Base-by-base conservation (phyloP, 2,888 invertebrate genomes). In the Plagodis pulveraria region DNA sequence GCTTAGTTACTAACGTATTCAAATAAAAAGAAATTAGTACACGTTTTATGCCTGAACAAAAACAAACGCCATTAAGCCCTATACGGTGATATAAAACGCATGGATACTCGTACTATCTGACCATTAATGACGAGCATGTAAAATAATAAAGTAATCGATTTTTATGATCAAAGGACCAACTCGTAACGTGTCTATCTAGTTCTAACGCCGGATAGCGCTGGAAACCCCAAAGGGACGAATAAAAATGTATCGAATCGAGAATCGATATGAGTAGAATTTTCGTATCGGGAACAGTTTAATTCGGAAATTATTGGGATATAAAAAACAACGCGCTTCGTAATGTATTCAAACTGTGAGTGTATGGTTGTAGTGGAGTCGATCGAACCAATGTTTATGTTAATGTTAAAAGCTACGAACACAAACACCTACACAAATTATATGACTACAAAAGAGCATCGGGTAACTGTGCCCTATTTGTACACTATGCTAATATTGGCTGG, bases 311-410 rank as follows among this genome's bases (percentile, higher is more conserved):
- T 87, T 83, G 83, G 70, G 76, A 74, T 76, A 86, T 90, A 89
- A 89, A 89, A 89, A 83, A 79, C 79, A 80, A 81, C 81, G 72
- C 70, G 69, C 61, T 74, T 59, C 66, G 72, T 88, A 89, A 88
- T 89, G 83, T 89, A 88, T 89, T 88, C 86, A 81, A 84, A 82
- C 78, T 83, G 83, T 76, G 83, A 82, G 78, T 75, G 76, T 74
- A 71, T 78, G 81, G 77, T 78, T 83, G 84, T 83, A 80, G 73
- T 71, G 74, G 80, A 81, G 74, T 80, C 81, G 75, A 80, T 85
- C 81, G 79, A 80, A 83, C 69, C 79, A 78, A 83, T 90, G 88
- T 89, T 89, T 90, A 91, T 90, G 91, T 83, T 83, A 91, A 91
- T 90, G 76, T 66, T 69, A 65, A 61, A 67, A 46, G 44, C 8